Evolutionary conservation across 2,888 invertebrate species (phyloP).

Genomic region (Pseudococcus viburni): DNA sequence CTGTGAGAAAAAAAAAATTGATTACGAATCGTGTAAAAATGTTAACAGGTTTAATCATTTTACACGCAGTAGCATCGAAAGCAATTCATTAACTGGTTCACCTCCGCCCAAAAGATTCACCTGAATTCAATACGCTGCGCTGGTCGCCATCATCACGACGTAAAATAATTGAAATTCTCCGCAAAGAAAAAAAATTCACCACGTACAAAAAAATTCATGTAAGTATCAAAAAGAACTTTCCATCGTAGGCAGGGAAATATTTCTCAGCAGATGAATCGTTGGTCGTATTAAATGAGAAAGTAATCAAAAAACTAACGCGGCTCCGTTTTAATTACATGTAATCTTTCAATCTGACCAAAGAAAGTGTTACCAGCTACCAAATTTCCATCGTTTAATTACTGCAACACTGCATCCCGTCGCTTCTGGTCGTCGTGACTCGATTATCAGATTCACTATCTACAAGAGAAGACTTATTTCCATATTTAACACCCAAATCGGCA

Average conservation of each 20-base stretch:
- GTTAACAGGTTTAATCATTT: constrained; percentile 1
- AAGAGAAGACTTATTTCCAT: background rate
- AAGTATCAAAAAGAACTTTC: background rate
- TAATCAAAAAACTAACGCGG: background rate
- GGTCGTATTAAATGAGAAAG: constrained; percentile 26
- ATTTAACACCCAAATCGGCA: background rate
- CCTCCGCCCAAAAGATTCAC: constrained; percentile 25
- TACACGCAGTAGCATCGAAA: background rate
- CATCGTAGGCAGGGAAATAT: background rate
- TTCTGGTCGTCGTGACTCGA: constrained; percentile 31
- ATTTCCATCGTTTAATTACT: constrained; percentile 34
- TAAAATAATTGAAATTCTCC: background rate
- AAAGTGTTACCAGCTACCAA: constrained; percentile 16
- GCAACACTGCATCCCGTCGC: background rate
- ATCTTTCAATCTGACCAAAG: constrained; percentile 40
- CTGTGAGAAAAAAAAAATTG: constrained; percentile 28
- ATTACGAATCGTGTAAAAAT: constrained; percentile 43
- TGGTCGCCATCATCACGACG: background rate
- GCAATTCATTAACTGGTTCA: constrained; percentile 20
- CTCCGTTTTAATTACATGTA: constrained; percentile 29
- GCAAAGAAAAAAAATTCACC: background rate
- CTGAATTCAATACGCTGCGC: background rate
- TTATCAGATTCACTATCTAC: background rate
- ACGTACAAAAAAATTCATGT: background rate
- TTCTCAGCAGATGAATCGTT: constrained; percentile 16